Percentiles rank a stretch among this genome's conserved stretches.
phyloP scores from a whole-genome alignment of 2,113 vertebrate species.

The Callospermophilus lateralis region DNA sequence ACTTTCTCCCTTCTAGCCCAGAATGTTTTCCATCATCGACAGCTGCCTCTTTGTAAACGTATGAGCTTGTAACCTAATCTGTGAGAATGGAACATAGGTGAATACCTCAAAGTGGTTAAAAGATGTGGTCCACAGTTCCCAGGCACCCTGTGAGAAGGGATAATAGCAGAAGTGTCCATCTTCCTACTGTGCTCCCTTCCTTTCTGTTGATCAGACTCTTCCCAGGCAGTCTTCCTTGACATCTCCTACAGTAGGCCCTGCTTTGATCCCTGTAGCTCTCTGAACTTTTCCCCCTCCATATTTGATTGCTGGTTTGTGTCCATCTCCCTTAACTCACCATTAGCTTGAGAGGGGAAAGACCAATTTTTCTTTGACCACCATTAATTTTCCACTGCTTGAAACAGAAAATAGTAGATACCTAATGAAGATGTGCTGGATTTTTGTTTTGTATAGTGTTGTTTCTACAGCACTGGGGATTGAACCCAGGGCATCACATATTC shows the following conservation, averaged over 20 bases:
- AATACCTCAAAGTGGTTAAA: background rate
- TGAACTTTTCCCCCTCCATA: background rate
- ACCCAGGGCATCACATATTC: too few species aligned
- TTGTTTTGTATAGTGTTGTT: too few species aligned
- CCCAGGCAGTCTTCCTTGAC: background rate
- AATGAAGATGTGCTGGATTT: background rate
- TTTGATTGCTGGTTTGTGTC: background rate
- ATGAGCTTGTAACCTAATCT: background rate
- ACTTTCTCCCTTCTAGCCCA: background rate
- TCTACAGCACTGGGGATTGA: too few species aligned
- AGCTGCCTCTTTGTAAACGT: background rate
- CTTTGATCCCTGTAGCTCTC: background rate
- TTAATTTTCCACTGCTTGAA: background rate
- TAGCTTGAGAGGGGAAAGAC: background rate
- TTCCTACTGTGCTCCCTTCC: background rate
- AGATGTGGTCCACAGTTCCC: background rate
- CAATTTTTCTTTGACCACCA: background rate
- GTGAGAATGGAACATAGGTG: background rate
- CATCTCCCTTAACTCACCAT: background rate
- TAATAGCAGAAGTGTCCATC: background rate
- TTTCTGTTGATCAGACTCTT: fast-evolving
- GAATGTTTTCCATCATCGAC: background rate
- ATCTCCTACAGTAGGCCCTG: background rate
- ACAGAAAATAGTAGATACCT: background rate
- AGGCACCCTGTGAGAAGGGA: too few species aligned